These are phyloP conservation scores for Caenorhabditis doughertyi DNA, from an alignment of 2,888 invertebrate species.

Conservation along the genomic window DNA sequence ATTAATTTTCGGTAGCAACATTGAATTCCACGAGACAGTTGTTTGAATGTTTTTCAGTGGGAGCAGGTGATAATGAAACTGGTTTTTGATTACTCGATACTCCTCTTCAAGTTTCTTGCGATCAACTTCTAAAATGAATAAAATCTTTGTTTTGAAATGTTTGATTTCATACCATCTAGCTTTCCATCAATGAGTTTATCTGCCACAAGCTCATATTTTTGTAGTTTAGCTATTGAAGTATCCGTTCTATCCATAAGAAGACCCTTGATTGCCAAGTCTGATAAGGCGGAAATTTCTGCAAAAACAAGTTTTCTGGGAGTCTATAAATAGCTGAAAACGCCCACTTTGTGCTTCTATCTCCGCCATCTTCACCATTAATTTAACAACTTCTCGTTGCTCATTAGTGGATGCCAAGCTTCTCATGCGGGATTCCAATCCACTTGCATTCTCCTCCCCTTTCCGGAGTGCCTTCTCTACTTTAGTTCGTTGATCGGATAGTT, in stretches of 20 bases:
- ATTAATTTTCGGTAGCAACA: conserved; percentile 74
- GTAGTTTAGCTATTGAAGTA: conserved; percentile 78
- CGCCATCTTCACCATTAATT: conserved; percentile 93
- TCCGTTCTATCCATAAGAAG: conserved; percentile 79
- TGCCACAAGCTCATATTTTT: conserved; percentile 79
- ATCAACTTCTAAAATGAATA: conserved; percentile 70
- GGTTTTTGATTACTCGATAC: conserved; percentile 80
- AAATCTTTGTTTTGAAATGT: too few relatives aligned
- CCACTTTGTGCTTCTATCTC: conserved; percentile 94
- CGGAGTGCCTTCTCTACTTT: conserved; percentile 78
- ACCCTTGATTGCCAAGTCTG: conserved; percentile 79
- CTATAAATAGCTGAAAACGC: conserved; percentile 44
- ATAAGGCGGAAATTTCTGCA: conserved; percentile 80
- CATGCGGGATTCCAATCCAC: conserved; percentile 71
- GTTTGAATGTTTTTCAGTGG: conserved; percentile 78
- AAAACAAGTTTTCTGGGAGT: neutral
- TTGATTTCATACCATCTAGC: conserved; percentile 70
- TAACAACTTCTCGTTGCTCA: conserved; percentile 92
- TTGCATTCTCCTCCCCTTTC: conserved; percentile 71
- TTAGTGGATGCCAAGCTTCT: conserved; percentile 85
- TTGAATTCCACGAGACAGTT: conserved; percentile 79
- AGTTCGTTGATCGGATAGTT: conserved; percentile 74
- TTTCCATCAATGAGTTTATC: conserved; percentile 80
- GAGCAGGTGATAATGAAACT: conserved; percentile 81
- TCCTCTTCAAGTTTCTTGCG: conserved; percentile 78